These are phyloP conservation scores for Oreochromis mossambicus DNA, from an alignment of 2,797 vertebrate genomes.

Conservation along the genomic window DNA sequence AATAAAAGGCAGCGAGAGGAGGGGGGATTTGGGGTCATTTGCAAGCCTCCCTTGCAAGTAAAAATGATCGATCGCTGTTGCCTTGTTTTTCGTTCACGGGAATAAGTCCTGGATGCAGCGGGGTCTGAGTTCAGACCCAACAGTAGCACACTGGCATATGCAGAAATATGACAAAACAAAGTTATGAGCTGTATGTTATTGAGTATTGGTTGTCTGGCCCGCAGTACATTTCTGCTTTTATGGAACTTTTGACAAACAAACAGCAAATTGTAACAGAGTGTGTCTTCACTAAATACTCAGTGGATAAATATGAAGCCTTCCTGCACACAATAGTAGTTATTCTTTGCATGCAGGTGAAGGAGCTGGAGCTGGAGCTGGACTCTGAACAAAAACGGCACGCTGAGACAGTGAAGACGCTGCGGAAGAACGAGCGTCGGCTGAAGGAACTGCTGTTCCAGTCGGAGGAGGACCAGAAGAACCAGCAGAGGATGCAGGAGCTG, in stretches of 20 bases:
- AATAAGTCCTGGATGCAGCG: no score
- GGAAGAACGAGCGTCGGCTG: conserved; percentile 82
- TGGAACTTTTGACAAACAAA: background rate
- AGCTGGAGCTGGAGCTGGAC: conserved; percentile 80
- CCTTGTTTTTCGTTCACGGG: no score
- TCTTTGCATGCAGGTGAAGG: conserved; percentile 71
- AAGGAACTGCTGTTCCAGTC: conserved; percentile 84
- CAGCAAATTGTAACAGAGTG: background rate
- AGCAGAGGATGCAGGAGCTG: conserved; percentile 82
- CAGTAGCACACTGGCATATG: background rate
- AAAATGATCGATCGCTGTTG: no score
- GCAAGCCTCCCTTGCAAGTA: no score
- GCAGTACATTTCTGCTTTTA: background rate
- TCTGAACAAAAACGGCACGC: conserved; percentile 78
- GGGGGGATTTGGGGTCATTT: no score
- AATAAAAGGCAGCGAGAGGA: no score
- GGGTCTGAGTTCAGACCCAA: no score
- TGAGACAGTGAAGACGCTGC: conserved; percentile 78
- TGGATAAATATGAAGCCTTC: background rate
- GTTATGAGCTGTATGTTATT: background rate
- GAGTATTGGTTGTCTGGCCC: background rate
- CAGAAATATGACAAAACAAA: background rate
- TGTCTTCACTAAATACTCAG: background rate
- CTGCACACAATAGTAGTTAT: background rate
- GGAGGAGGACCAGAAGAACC: conserved; percentile 84